A percentile compares a stretch with the other conserved stretches of the same genome.
These are phyloP conservation scores for Corythaeola cristata DNA, from an alignment of 2,113 vertebrate genomes.

Conservation along the genomic window DNA sequence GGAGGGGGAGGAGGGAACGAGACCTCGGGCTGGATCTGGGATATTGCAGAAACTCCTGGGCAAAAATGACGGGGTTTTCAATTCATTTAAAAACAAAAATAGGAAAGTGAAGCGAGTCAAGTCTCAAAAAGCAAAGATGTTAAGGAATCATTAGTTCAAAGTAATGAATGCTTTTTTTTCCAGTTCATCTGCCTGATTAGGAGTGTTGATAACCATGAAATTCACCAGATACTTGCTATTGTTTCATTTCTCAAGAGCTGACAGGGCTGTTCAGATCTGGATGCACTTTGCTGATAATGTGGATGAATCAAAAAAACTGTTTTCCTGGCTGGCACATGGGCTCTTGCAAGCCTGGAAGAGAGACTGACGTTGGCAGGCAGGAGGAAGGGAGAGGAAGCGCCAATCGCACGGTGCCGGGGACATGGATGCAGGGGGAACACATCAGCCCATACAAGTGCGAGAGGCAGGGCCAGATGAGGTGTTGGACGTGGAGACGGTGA, in stretches of 20 bases:
- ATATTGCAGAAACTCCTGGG: neutral
- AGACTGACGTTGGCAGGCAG: neutral
- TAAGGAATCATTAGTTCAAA: constrained; percentile 59
- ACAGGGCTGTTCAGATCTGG: constrained; percentile 16
- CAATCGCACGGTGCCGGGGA: neutral
- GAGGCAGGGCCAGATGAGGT: neutral
- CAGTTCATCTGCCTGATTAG: constrained; percentile 41
- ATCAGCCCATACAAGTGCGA: neutral
- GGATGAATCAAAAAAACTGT: constrained; percentile 37
- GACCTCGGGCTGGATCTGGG: neutral
- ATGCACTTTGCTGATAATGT: constrained; percentile 39
- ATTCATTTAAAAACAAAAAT: neutral
- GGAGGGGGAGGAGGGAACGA: neutral
- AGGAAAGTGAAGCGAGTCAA: neutral
- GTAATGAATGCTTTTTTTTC: constrained; percentile 18
- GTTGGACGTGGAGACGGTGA: accelerated
- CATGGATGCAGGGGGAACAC: neutral
- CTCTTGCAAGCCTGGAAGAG: neutral
- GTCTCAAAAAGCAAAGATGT: constrained; percentile 21
- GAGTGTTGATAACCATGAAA: constrained; percentile 47
- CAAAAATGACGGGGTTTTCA: neutral
- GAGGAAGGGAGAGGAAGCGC: neutral
- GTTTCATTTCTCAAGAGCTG: constrained; percentile 48
- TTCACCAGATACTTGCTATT: constrained; percentile 14
- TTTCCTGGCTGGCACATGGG: constrained; percentile 31